Base-by-base conservation (phyloP, 2,888 invertebrate genomes). In the Argyresthia albistria region DNA sequence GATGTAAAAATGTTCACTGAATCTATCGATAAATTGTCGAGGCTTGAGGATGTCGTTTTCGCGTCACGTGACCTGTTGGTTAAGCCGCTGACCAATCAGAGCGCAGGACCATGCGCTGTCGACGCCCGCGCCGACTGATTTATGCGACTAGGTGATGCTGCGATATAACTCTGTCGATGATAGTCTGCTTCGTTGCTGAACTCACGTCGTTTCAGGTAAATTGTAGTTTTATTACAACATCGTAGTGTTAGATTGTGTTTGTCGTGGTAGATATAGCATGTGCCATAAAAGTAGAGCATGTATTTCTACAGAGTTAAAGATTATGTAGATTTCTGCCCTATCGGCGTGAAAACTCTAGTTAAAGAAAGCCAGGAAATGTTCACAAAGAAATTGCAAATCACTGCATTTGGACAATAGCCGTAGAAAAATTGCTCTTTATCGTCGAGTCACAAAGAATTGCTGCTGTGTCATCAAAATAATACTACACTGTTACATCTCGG, bases 151-250 rank as follows among this genome's bases (percentile, higher is more conserved):
- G 80, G 77, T 82, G 80, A 81, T 80, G 78, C 76, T 65, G 75
- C 70, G 63, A 77, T 58, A 80, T 80, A 80, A 71, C 74, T 68
- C 78, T 80, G 86, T 87, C 87, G 75, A 88, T 88, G 88, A 84
- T 87, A 87, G 80, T 88, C 82, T 88, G 81, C 76, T 83, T 88
- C 73, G 76, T 87, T 55, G 87, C 84, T 80, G 86, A 87, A 70
- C 79, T 84, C 65, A 75, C 83, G 70, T 81, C 84, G 76, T 83
- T 80, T 83, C 83, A 88, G 88, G 87, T 88, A 81, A 60, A 80
- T 14, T 36, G 36, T 48, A 14, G 35, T 25, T 80, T 50, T 50
- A 52, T 57, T 25, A 25, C 2, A 25, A 25, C 6, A 6, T 25
- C 25, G 6, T 25, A 25, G 25, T 25, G 25, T 25, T 25, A 25